Conservation (phyloP, 1,140 invertebrate genomes). For the Eupristina koningsbergeri region DNA sequence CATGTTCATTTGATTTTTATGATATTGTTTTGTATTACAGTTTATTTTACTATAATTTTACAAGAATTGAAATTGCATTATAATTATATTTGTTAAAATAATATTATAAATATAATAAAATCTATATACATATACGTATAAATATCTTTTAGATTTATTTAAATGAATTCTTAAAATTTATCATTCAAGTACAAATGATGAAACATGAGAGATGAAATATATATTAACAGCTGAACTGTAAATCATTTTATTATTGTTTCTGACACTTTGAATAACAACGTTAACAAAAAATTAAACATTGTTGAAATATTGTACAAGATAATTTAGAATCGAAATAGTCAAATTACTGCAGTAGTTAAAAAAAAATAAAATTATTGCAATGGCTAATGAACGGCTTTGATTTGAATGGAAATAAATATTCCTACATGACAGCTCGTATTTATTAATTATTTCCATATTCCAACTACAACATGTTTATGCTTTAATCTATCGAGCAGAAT, state of each 20-base stretch:
- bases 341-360: not conserved
- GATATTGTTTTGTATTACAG: not conserved
- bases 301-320: not conserved
- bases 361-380: not conserved
- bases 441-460: not conserved
- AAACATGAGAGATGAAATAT: too few relatives aligned
- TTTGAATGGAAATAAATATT: not conserved
- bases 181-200: too few relatives aligned
- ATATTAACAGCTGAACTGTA: too few relatives aligned
- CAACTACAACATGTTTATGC: not conserved
- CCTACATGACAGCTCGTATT: not conserved
- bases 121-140: too few relatives aligned
- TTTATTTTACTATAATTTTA: not conserved
- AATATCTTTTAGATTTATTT: too few relatives aligned
- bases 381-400: not conserved
- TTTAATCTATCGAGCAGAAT: not conserved
- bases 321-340: not conserved
- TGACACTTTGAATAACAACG: not conserved
- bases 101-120: too few relatives aligned
- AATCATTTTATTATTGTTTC: too few relatives aligned
- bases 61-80: too few relatives aligned
- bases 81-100: too few relatives aligned
- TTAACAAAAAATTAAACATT: too few relatives aligned
- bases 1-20: not conserved
- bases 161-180: too few relatives aligned